phyloP scores from a whole-genome alignment of 2,113 vertebrate species.

The Harpagus bidentatus region DNA sequence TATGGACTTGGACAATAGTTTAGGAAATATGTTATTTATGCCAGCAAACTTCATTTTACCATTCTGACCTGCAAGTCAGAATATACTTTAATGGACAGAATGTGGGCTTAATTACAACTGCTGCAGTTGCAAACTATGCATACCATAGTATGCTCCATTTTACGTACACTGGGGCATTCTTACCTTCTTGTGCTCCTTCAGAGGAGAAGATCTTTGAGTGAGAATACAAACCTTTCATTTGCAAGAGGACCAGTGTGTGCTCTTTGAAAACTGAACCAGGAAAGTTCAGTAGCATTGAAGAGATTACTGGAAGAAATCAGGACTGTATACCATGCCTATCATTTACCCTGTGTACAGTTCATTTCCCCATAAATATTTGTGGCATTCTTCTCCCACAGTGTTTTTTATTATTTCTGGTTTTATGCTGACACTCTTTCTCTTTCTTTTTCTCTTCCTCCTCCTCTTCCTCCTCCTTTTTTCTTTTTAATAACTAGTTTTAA shows the following conservation, averaged over 20 bases:
- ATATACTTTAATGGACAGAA: neutral
- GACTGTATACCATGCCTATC: neutral
- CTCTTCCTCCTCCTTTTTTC: neutral
- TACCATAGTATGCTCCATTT: neutral
- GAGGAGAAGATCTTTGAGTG: neutral
- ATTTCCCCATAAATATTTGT: neutral
- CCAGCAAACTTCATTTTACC: neutral
- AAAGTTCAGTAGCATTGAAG: neutral
- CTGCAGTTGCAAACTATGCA: neutral
- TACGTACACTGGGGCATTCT: neutral
- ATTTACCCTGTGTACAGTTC: neutral
- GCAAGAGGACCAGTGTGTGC: neutral
- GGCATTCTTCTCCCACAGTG: neutral
- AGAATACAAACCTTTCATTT: neutral
- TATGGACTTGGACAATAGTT: neutral
- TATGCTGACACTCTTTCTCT: neutral
- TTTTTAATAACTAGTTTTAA: neutral
- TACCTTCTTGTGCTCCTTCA: neutral
- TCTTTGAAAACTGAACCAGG: neutral
- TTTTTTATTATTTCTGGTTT: neutral
- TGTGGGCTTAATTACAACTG: neutral
- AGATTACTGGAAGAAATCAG: neutral
- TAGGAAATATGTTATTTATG: neutral
- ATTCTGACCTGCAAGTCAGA: neutral
- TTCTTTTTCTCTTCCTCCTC: fast-evolving